phyloP scores from a whole-genome alignment of 2,797 vertebrate species.

The Natrix natrix region DNA sequence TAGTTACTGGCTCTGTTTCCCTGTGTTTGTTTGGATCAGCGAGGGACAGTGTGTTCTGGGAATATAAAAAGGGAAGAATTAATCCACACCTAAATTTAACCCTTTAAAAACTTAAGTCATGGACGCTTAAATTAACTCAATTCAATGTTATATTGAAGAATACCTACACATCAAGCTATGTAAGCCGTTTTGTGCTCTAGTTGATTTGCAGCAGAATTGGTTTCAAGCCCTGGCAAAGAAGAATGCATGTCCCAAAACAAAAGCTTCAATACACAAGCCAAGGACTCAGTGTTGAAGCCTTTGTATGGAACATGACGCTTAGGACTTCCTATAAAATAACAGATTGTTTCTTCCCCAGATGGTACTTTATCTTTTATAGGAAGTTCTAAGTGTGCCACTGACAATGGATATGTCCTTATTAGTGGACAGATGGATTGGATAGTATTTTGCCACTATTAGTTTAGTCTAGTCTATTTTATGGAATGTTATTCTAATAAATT shows the following conservation, averaged over 20 bases:
- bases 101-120: neutral
- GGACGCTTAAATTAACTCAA: neutral
- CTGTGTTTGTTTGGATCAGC: neutral
- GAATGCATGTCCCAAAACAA: neutral
- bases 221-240: neutral
- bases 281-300: neutral
- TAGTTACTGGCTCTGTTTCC: neutral
- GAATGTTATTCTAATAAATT: neutral
- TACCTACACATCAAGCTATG: neutral
- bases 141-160: neutral
- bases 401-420: neutral
- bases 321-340: neutral
- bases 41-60: neutral
- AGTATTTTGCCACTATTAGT: neutral
- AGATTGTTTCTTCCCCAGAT: neutral
- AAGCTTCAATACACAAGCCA: neutral
- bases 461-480: neutral
- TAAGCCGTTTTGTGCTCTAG: neutral
- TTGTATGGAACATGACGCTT: neutral
- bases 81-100: neutral
- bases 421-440: neutral
- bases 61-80: neutral
- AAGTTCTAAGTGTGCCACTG: neutral
- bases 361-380: neutral
- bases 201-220: neutral